Evolutionary conservation across 2,113 vertebrate genomes (phyloP).

Genomic region (Amphilophus citrinellus): DNA sequence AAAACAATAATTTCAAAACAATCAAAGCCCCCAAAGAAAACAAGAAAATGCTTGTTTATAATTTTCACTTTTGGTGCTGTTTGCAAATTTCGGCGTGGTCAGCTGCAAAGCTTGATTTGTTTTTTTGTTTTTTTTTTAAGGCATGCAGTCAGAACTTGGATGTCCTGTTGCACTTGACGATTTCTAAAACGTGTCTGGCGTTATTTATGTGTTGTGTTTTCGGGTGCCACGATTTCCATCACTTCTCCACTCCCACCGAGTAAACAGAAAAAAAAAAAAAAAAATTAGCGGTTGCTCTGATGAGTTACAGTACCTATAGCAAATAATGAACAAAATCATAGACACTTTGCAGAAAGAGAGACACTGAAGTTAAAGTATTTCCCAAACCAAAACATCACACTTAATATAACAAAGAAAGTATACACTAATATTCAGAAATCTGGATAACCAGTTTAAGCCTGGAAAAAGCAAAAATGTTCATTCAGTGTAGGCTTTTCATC

Average conservation of each 20-base stretch:
- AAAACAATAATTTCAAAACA: constrained; percentile 58
- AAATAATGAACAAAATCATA: constrained; percentile 60
- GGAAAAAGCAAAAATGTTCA: constrained; percentile 73
- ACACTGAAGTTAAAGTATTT: constrained; percentile 73
- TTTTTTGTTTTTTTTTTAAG: constrained; percentile 56
- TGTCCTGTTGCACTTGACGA: constrained; percentile 68
- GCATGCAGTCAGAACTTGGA: constrained; percentile 71
- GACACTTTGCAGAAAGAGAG: constrained; percentile 65
- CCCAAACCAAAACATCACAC: constrained; percentile 76
- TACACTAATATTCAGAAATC: constrained; percentile 78
- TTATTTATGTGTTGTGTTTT: constrained; percentile 58
- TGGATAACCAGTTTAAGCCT: constrained; percentile 76
- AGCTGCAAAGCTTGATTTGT: constrained; percentile 60
- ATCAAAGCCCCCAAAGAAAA: constrained; percentile 27
- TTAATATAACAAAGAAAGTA: constrained; percentile 76
- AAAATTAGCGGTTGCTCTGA: constrained; percentile 58
- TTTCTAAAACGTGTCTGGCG: constrained; percentile 60
- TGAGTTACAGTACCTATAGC: constrained; percentile 62
- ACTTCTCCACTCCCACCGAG: constrained; percentile 49
- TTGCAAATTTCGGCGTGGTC: constrained; percentile 72
- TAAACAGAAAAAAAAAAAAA: constrained; percentile 27
- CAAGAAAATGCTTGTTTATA: constrained; percentile 52
- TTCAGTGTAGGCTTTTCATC: constrained; percentile 68
- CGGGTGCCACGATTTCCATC: constrained; percentile 55
- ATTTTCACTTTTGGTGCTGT: constrained; percentile 72